Conservation (phyloP, 2,888 invertebrate genomes). For the Drosophila monieri region DNA sequence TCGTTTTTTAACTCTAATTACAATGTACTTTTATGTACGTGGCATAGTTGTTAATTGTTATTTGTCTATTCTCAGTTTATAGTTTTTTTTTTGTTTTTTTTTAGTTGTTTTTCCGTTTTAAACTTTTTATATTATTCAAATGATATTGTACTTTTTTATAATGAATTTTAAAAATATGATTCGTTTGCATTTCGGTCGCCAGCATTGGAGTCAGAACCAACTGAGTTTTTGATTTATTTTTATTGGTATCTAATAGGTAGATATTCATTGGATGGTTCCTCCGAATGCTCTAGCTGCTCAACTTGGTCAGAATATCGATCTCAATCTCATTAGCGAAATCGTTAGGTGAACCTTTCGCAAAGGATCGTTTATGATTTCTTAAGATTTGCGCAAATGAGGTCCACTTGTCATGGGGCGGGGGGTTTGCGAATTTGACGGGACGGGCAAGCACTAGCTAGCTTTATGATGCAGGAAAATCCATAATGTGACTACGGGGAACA, state of each 20-base stretch:
- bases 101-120: slow-evolving; percentile 25
- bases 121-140: slow-evolving; percentile 29
- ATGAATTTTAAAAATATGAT: slow-evolving; percentile 56
- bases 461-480: slow-evolving; percentile 81
- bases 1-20: slow-evolving; percentile 46
- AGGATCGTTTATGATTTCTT: slow-evolving; percentile 27
- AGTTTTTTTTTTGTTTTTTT: slow-evolving; percentile 19
- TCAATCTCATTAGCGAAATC: slow-evolving; percentile 32
- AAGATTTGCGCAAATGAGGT: slow-evolving; percentile 57
- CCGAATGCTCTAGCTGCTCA: slow-evolving; percentile 14
- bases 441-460: slow-evolving; percentile 47
- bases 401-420: slow-evolving; percentile 43
- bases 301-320: slow-evolving; percentile 32
- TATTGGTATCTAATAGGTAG: slow-evolving; percentile 39
- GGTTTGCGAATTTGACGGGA: slow-evolving; percentile 40
- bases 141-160: slow-evolving; percentile 33
- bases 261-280: slow-evolving; percentile 31
- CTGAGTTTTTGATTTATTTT: slow-evolving; percentile 34
- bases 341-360: slow-evolving; percentile 13
- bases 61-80: slow-evolving; percentile 36
- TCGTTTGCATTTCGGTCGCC: slow-evolving; percentile 74
- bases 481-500: slow-evolving; percentile 86
- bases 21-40: slow-evolving; percentile 46
- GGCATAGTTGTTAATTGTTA: slow-evolving; percentile 41
- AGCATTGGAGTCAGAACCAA: slow-evolving; percentile 27